Conservation (phyloP, 2,797 vertebrate genomes). For the Babyrousa celebensis region DNA sequence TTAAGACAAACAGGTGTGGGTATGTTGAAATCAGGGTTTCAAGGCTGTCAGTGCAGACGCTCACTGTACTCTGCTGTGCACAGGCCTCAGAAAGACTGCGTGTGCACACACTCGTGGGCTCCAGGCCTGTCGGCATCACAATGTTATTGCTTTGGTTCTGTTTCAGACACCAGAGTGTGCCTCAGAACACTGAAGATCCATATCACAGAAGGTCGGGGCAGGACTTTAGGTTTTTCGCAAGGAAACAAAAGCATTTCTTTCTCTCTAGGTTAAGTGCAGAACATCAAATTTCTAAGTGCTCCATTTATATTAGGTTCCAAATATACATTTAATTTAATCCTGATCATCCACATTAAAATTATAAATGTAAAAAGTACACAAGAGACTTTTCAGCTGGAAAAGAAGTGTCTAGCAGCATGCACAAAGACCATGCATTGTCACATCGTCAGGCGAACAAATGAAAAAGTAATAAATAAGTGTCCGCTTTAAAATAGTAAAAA, state of each 20-base stretch:
- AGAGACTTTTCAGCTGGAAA: constrained; percentile 86
- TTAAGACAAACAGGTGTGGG: constrained; percentile 93
- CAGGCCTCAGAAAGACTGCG: constrained; percentile 89
- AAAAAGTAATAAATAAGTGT: constrained; percentile 92
- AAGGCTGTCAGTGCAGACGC: constrained; percentile 87
- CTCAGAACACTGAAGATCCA: constrained; percentile 87
- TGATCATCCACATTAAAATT: constrained; percentile 90
- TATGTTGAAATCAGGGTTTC: constrained; percentile 85
- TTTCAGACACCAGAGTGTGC: constrained; percentile 89
- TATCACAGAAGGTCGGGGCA: constrained; percentile 90
- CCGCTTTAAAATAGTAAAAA: constrained; percentile 91
- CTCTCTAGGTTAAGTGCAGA: constrained; percentile 92
- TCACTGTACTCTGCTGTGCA: constrained; percentile 85
- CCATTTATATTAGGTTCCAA: constrained; percentile 90
- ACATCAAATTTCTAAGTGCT: constrained; percentile 92
- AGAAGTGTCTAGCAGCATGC: constrained; percentile 93
- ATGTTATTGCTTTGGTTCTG: constrained; percentile 93
- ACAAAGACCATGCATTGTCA: constrained; percentile 93
- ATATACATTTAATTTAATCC: constrained; percentile 89
- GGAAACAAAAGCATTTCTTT: constrained; percentile 88
- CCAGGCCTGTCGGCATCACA: constrained; percentile 89
- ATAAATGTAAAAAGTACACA: constrained; percentile 91
- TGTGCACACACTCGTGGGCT: constrained; percentile 83
- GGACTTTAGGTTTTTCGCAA: constrained; percentile 90
- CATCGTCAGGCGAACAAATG: constrained; percentile 89